These are phyloP conservation scores for Xyliphius kryptos DNA, from an alignment of 2,113 vertebrate species.

Conservation along the genomic window DNA sequence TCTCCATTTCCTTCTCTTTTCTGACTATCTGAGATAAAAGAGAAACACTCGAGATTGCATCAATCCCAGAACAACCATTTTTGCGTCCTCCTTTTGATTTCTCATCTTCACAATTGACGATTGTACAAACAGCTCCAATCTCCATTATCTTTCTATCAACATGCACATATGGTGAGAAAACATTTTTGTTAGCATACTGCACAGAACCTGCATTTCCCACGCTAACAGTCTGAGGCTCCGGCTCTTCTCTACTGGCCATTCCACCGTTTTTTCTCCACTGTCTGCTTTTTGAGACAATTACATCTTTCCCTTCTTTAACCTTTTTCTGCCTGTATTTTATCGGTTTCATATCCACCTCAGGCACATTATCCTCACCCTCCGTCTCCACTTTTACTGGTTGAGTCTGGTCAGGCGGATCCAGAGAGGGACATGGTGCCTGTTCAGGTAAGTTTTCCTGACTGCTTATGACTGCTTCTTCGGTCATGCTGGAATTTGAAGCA, in stretches of 20 bases:
- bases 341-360: conserved; percentile 65
- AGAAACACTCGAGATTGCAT: conserved; percentile 51
- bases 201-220: conserved; percentile 41
- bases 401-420: conserved; percentile 53
- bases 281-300: conserved; percentile 52
- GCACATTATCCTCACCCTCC: conserved; percentile 61
- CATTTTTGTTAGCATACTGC: conserved; percentile 54
- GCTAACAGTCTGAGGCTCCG: conserved; percentile 42
- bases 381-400: conserved; percentile 56
- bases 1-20: conserved; percentile 55
- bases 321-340: conserved; percentile 68
- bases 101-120: conserved; percentile 93
- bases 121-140: conserved; percentile 85
- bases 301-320: conserved; percentile 65
- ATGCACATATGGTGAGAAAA: conserved; percentile 91
- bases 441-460: conserved; percentile 41
- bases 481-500: conserved; percentile 27
- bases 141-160: conserved; percentile 90
- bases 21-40: conserved; percentile 54
- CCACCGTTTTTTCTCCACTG: conserved; percentile 60
- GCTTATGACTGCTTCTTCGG: conserved; percentile 18
- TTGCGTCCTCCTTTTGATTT: conserved; percentile 56
- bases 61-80: conserved; percentile 48
- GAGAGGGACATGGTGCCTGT: conserved; percentile 42
- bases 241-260: conserved; percentile 53